Evolutionary conservation across 2,888 invertebrate species (phyloP).

Genomic region (Tiphia femorata): DNA sequence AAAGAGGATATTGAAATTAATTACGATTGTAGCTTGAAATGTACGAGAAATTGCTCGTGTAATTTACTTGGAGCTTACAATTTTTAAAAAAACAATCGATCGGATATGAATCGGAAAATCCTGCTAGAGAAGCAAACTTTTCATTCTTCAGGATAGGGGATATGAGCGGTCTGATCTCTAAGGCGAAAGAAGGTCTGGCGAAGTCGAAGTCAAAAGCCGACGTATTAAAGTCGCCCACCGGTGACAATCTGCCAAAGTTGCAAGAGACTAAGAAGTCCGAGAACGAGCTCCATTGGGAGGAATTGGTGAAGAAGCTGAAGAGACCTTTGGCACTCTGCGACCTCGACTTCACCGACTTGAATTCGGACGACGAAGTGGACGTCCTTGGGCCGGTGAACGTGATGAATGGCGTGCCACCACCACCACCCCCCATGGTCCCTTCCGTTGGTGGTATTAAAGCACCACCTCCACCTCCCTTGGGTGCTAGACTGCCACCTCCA

Average conservation of each 20-base stretch:
- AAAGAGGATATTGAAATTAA: too few species aligned
- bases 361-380: conserved; percentile 89
- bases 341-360: conserved; percentile 95
- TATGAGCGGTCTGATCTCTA: conserved; percentile 91
- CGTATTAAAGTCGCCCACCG: conserved; percentile 79
- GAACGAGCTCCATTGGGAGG: conserved; percentile 96
- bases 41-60: too few species aligned
- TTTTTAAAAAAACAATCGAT: not conserved
- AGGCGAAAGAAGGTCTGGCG: conserved; percentile 92
- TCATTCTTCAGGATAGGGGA: conserved; percentile 82
- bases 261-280: conserved; percentile 88
- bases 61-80: too few species aligned
- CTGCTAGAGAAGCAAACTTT: not conserved
- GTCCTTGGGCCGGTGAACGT: conserved; percentile 77
- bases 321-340: conserved; percentile 89
- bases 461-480: conserved; percentile 70
- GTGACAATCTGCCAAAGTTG: conserved; percentile 76
- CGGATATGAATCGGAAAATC: not conserved
- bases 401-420: conserved; percentile 80
- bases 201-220: conserved; percentile 88
- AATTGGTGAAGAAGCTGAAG: conserved; percentile 81
- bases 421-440: conserved; percentile 82
- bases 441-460: conserved; percentile 69
- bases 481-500: conserved; percentile 69
- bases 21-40: too few species aligned